phyloP scores from a whole-genome alignment of 2,888 invertebrate genomes.

The Epirrhoe tristata region DNA sequence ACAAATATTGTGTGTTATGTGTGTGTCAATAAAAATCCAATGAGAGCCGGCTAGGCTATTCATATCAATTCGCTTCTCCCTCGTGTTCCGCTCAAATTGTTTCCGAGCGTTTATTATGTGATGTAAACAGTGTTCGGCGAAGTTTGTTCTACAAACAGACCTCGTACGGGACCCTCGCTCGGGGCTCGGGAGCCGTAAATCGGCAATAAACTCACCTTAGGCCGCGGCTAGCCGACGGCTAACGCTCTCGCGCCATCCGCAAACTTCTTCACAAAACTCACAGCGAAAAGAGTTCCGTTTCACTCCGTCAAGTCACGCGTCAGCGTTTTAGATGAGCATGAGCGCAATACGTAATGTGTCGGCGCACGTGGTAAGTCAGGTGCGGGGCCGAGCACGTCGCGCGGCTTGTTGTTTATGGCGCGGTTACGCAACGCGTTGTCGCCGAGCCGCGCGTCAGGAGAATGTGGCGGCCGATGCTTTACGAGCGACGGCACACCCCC shows the following conservation, averaged over 20 bases:
- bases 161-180: slow-evolving; percentile 64
- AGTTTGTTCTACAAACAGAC: slow-evolving; percentile 74
- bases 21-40: slow-evolving; percentile 38
- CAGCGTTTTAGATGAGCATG: slow-evolving; percentile 80
- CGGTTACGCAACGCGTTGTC: slow-evolving; percentile 85
- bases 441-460: slow-evolving; percentile 84
- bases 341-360: slow-evolving; percentile 79
- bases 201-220: slow-evolving; percentile 84
- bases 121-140: slow-evolving; percentile 61
- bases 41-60: slow-evolving; percentile 55
- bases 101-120: slow-evolving; percentile 54
- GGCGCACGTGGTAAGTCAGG: slow-evolving; percentile 79
- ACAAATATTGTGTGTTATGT: too few relatives aligned
- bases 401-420: slow-evolving; percentile 81
- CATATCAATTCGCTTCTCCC: slow-evolving; percentile 46
- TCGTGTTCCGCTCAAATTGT: slow-evolving; percentile 51
- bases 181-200: slow-evolving; percentile 76
- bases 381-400: slow-evolving; percentile 68
- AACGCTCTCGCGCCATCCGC: slow-evolving; percentile 77
- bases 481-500: slow-evolving; percentile 81
- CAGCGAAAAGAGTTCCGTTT: slow-evolving; percentile 75
- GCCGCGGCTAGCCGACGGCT: slow-evolving; percentile 80
- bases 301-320: slow-evolving; percentile 82
- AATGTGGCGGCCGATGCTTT: slow-evolving; percentile 85
- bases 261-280: slow-evolving; percentile 81